A percentile compares a stretch with the other conserved stretches of the same genome.
Conservation (phyloP, 2,888 invertebrate species). For the Eupithecia inturbata region DNA sequence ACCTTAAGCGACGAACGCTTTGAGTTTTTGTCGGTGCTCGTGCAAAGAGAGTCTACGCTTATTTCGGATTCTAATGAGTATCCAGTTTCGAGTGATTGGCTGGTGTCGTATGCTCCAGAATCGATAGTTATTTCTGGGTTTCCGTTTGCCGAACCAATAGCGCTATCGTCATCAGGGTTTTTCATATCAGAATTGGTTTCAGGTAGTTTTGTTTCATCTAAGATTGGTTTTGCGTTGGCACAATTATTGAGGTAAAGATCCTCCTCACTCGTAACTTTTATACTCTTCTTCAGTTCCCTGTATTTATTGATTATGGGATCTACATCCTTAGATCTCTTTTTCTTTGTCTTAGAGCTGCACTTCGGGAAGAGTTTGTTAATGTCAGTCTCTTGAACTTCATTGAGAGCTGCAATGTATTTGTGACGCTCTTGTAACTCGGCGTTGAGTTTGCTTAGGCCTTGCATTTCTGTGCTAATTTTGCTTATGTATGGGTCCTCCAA, state of each 20-base stretch:
- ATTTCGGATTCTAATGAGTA: conserved; percentile 83
- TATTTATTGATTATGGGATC: conserved; percentile 81
- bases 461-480: conserved; percentile 84
- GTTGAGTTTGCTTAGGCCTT: conserved; percentile 83
- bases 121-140: conserved; percentile 82
- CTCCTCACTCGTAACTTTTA: conserved; percentile 78
- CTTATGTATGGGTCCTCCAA: conserved; percentile 86
- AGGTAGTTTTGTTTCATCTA: conserved; percentile 65
- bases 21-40: conserved; percentile 77
- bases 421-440: conserved; percentile 84
- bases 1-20: conserved; percentile 83
- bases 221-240: conserved; percentile 72
- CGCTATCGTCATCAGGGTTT: conserved; percentile 80
- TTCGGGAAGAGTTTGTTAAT: conserved; percentile 78
- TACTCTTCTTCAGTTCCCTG: conserved; percentile 75
- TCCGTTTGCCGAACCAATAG: conserved; percentile 78
- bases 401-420: conserved; percentile 83
- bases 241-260: conserved; percentile 77
- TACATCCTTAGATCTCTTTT: conserved; percentile 78
- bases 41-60: conserved; percentile 84
- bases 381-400: conserved; percentile 78
- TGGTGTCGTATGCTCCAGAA: conserved; percentile 77
- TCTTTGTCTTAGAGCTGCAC: conserved; percentile 80
- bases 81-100: conserved; percentile 80
- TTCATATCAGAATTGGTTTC: conserved; percentile 67